These are phyloP conservation scores for Oscheius onirici DNA, from an alignment of 2,888 invertebrate genomes.

Conservation along the genomic window DNA sequence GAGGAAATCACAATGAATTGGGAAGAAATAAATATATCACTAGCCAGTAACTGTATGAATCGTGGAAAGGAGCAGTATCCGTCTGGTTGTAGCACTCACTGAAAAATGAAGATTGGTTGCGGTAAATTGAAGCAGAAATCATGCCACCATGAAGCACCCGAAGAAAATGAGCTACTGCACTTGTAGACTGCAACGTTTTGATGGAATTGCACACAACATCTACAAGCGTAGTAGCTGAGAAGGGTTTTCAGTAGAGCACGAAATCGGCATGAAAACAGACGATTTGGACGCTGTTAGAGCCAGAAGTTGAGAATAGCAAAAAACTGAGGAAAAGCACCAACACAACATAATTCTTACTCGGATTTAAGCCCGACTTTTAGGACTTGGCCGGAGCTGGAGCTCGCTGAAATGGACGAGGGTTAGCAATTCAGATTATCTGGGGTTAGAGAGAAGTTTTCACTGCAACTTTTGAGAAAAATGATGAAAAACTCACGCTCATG, in stretches of 20 bases:
- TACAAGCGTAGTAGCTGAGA: not conserved
- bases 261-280: too few relatives aligned
- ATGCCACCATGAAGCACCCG: not conserved
- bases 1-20: conserved; percentile 10
- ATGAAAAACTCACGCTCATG: conserved; percentile 60
- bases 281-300: conserved; percentile 5
- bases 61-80: not conserved
- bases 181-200: not conserved
- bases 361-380: conserved; percentile 2
- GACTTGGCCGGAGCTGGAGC: conserved; percentile 42
- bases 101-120: not conserved
- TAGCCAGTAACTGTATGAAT: conserved; percentile 1
- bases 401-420: conserved; percentile 45
- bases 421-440: not conserved
- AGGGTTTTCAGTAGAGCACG: too few relatives aligned
- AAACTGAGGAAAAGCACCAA: conserved; percentile 3
- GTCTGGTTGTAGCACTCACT: conserved; percentile 14
- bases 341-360: conserved; percentile 8
- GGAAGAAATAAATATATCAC: conserved; percentile 20
- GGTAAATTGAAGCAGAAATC: too few relatives aligned
- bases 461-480: not conserved
- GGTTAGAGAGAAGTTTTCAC: conserved; percentile 1
- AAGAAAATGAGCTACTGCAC: not conserved
- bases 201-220: not conserved
- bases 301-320: not conserved